Conservation (phyloP, 2,113 vertebrate species). For the Pleuronectes platessa region DNA sequence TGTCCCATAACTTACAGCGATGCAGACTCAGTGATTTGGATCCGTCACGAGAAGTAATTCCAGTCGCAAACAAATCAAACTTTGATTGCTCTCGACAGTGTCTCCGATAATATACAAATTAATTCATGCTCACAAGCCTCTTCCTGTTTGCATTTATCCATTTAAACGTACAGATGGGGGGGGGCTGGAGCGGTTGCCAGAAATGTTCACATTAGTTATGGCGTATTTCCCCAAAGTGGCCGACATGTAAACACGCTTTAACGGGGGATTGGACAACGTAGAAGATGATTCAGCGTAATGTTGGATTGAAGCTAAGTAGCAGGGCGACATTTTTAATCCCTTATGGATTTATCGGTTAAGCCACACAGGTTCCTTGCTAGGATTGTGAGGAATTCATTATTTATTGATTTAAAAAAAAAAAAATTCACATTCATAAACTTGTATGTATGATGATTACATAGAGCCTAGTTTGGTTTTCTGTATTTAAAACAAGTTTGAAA, state of each 20-base stretch:
- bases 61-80: background rate
- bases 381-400: too few species aligned
- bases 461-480: too few species aligned
- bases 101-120: constrained; percentile 1
- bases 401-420: too few species aligned
- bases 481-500: too few species aligned
- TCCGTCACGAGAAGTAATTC: constrained; percentile 3
- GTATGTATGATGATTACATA: too few species aligned
- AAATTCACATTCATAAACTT: too few species aligned
- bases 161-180: constrained; percentile 5
- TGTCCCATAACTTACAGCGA: background rate
- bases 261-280: too few species aligned
- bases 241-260: background rate
- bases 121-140: constrained; percentile 10
- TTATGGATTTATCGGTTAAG: too few species aligned
- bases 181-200: background rate
- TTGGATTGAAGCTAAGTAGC: too few species aligned
- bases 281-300: too few species aligned
- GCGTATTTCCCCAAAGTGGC: background rate
- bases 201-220: background rate
- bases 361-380: too few species aligned
- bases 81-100: background rate
- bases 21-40: background rate
- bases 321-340: too few species aligned
- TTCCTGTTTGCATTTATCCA: background rate